Percentiles rank a stretch among this genome's conserved stretches.
These are phyloP conservation scores for Ramphastos sulfuratus DNA, from an alignment of 2,113 vertebrate species.

Conservation along the genomic window DNA sequence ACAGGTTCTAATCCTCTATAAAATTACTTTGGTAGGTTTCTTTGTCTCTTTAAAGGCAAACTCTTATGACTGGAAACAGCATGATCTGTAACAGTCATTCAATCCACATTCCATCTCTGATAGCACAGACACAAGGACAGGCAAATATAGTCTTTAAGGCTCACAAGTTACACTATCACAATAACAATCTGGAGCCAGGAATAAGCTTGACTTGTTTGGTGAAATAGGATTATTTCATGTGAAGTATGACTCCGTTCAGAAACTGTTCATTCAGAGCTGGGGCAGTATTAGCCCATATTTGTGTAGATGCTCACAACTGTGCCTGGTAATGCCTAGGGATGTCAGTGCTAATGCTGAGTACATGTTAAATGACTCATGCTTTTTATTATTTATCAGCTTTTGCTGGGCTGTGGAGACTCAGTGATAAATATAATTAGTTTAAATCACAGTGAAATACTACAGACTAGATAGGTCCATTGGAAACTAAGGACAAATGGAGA, in stretches of 20 bases:
- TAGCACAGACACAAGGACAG: background rate
- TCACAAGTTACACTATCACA: background rate
- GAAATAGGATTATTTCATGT: background rate
- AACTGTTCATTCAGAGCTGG: background rate
- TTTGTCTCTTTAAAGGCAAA: background rate
- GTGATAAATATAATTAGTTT: background rate
- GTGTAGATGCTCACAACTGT: background rate
- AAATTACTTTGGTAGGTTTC: background rate
- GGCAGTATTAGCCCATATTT: background rate
- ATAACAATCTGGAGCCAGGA: background rate
- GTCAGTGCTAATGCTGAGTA: background rate
- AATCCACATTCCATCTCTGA: background rate
- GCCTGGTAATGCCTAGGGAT: background rate
- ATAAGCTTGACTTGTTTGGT: background rate
- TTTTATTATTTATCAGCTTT: constrained; percentile 12
- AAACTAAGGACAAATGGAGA: background rate
- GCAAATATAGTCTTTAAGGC: background rate
- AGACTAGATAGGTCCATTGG: background rate
- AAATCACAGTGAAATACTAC: background rate
- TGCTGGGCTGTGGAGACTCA: background rate
- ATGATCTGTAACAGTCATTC: background rate
- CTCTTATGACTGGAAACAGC: background rate
- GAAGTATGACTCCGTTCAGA: background rate
- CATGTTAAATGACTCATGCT: background rate
- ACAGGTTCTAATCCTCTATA: background rate